A percentile compares a stretch with the other conserved stretches of the same genome.
Evolutionary conservation across 2,888 invertebrate species (phyloP).

Genomic region (Trilocha varians): DNA sequence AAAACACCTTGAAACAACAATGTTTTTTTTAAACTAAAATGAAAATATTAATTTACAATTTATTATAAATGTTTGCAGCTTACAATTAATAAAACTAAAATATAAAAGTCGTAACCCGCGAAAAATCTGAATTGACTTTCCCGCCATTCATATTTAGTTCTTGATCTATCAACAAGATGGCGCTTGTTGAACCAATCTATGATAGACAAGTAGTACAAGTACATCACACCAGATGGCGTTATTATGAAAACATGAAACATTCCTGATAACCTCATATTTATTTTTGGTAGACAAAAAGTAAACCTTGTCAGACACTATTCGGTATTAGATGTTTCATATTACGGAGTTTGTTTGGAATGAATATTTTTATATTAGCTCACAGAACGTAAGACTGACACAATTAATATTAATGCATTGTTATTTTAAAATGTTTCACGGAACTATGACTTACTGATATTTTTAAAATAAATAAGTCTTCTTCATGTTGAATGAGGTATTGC

Average conservation of each 20-base stretch:
- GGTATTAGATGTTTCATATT: constrained; percentile 26
- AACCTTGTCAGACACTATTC: constrained; percentile 28
- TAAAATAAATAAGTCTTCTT: too few species aligned
- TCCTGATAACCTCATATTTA: constrained; percentile 44
- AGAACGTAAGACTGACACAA: background rate
- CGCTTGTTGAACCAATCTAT: background rate
- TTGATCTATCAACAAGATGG: background rate
- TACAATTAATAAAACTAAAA: too few species aligned
- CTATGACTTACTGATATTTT: too few species aligned
- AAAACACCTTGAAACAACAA: too few species aligned
- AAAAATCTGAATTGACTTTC: background rate
- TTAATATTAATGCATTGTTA: constrained; percentile 1
- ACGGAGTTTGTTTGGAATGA: background rate
- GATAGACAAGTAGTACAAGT: constrained; percentile 9
- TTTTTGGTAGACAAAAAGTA: constrained; percentile 50
- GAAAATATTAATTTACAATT: too few species aligned
- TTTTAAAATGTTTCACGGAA: too few species aligned
- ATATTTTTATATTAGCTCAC: background rate
- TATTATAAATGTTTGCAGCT: too few species aligned
- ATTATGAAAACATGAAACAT: constrained; percentile 9
- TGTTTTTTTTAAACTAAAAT: too few species aligned
- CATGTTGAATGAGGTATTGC: too few species aligned
- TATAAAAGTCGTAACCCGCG: too few species aligned
- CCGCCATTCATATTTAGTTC: background rate
- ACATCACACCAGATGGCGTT: constrained; percentile 35